Evolutionary conservation across 1,140 invertebrate species (phyloP).

Genomic region (Drosophila tani): DNA sequence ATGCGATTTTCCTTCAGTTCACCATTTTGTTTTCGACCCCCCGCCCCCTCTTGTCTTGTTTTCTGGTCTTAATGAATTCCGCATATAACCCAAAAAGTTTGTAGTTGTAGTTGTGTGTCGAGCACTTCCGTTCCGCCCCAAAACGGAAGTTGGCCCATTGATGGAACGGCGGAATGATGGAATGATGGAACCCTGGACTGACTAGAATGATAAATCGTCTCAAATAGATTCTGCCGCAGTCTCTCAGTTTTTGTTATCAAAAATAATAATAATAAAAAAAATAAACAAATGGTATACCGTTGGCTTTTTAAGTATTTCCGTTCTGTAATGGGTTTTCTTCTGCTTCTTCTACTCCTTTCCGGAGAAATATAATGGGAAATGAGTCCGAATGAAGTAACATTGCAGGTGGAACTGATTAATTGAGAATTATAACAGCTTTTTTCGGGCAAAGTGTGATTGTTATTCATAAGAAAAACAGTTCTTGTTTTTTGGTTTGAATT

Average conservation of each 20-base stretch:
- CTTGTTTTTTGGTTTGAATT: too few relatives aligned
- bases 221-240: constrained; percentile 55
- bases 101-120: constrained; percentile 8
- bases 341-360: background rate
- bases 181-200: constrained; percentile 16
- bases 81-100: constrained; percentile 42
- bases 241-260: constrained; percentile 31
- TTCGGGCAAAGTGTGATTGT: background rate
- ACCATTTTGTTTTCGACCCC: constrained; percentile 60
- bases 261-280: constrained; percentile 7
- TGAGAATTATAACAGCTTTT: background rate
- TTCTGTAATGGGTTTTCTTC: constrained; percentile 52
- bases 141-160: constrained; percentile 45
- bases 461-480: too few relatives aligned
- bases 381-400: background rate
- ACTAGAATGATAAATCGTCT: constrained; percentile 66
- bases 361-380: background rate
- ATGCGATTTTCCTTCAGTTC: constrained; percentile 68
- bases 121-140: constrained; percentile 42
- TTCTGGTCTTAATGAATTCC: constrained; percentile 65
- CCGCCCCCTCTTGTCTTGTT: constrained; percentile 29
- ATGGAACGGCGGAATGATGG: constrained; percentile 42
- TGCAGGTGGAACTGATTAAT: background rate
- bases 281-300: constrained; percentile 7
- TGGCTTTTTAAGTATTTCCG: constrained; percentile 64